phyloP scores from a whole-genome alignment of 2,888 invertebrate genomes.

The Actias luna region DNA sequence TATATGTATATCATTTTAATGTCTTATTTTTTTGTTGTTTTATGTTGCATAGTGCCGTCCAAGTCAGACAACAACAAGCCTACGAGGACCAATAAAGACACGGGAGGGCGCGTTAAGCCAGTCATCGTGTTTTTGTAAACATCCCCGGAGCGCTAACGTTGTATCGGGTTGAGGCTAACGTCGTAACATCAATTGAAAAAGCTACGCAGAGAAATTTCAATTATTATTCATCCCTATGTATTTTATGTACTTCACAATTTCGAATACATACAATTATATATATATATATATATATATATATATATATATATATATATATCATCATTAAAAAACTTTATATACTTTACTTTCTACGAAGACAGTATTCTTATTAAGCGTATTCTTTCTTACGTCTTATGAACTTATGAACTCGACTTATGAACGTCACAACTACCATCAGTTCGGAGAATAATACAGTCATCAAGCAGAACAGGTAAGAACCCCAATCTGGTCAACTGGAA shows the following conservation, averaged over 20 bases:
- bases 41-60: constrained; percentile 41
- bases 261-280: too few relatives aligned
- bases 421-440: too few relatives aligned
- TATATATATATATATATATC: too few relatives aligned
- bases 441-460: too few relatives aligned
- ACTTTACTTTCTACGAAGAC: too few relatives aligned
- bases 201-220: constrained; percentile 23
- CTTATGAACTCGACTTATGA: too few relatives aligned
- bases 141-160: constrained; percentile 49
- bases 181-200: constrained; percentile 27
- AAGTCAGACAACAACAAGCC: constrained; percentile 60
- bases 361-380: too few relatives aligned
- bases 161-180: constrained; percentile 38
- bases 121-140: constrained; percentile 79
- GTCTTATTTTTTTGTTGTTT: constrained; percentile 18
- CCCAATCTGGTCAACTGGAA: too few relatives aligned
- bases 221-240: constrained; percentile 24
- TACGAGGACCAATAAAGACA: constrained; percentile 67
- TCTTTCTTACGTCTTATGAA: too few relatives aligned
- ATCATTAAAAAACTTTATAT: too few relatives aligned
- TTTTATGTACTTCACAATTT: not conserved
- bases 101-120: constrained; percentile 65
- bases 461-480: too few relatives aligned
- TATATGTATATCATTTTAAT: not conserved
- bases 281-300: too few relatives aligned